Evolutionary conservation across 2,888 invertebrate species (phyloP).

Genomic region (Cryptocheilus praepositus): DNA sequence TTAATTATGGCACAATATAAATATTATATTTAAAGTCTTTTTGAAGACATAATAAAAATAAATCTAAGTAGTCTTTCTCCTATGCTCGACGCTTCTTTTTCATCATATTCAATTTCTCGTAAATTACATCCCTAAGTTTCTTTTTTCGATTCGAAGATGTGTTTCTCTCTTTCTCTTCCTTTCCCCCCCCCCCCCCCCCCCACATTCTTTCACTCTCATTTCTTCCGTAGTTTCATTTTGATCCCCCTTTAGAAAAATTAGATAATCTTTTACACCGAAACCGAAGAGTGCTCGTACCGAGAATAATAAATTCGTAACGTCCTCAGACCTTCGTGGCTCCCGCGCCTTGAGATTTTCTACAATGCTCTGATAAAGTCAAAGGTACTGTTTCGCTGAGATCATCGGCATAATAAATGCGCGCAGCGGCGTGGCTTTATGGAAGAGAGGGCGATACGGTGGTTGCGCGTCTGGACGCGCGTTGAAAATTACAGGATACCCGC

Average conservation of each 20-base stretch:
- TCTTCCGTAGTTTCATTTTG: conserved; percentile 50
- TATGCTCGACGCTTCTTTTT: conserved; percentile 66
- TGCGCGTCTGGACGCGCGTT: too few species aligned
- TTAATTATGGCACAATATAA: conserved; percentile 75
- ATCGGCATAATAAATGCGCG: conserved; percentile 19
- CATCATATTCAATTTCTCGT: conserved; percentile 44
- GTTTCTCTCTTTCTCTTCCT: conserved; percentile 42
- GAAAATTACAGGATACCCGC: too few species aligned
- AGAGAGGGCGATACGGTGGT: conserved; percentile 14
- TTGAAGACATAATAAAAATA: conserved; percentile 74
- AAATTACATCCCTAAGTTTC: conserved; percentile 62
- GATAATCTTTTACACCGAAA: conserved; percentile 46
- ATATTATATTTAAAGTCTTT: conserved; percentile 74
- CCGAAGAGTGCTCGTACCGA: conserved; percentile 51
- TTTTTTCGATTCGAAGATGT: conserved; percentile 50
- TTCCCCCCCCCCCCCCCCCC: conserved; percentile 18
- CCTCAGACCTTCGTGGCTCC: conserved; percentile 46
- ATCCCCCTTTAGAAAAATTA: conserved; percentile 47
- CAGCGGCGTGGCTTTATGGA: conserved; percentile 6
- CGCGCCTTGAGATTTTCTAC: conserved; percentile 14
- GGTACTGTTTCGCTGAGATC: conserved; percentile 23
- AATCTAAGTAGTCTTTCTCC: conserved; percentile 74
- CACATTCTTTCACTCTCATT: conserved; percentile 31
- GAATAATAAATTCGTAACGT: conserved; percentile 57
- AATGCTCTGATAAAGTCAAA: conserved; percentile 1